Evolutionary conservation across 1,140 invertebrate species (phyloP), one percentile per base, ranked within the genome.

Genomic region (Phthorimaea operculella): DNA sequence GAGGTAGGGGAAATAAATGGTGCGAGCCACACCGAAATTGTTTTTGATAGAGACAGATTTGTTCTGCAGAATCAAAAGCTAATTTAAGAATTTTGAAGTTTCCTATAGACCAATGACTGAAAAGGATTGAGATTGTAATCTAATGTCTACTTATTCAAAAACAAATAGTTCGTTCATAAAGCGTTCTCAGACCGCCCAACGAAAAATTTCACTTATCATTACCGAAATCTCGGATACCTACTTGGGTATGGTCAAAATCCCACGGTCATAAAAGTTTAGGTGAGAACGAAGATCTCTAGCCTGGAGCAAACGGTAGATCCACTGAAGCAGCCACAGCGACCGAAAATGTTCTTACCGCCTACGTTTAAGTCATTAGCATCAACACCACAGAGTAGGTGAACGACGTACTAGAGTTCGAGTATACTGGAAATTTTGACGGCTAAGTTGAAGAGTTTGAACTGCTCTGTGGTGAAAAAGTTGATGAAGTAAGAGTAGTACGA

Each of bases 261-360:
- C 81, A 84, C 81, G 79, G 68, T 74, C 71, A 62, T 71, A 73
- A 74, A 76, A 77, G 69, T 63, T 59, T 70, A 80, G 74, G 74
- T 82, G 79, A 78, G 77, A 82, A 68, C 72, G 63, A 61, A 71
- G 65, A 73, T 65, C 56, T 69, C 66, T 80, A 76, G 81, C 81
- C 81, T 74, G 64, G 65, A 83, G 81, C 79, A 77, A 83, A 84
- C 81, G 65, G 81, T 79, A 81, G 79, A 83, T 64, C 74, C 69
- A 67, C 75, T 76, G 69, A 69, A 84, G 78, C 77, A 84, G 76
- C 77, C 52, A 64, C 50, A 59, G 65, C 63, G 59, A 58, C 70
- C 59, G 59, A 68, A 60, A 50, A 56, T 74, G 68, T 68, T 66
- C 52, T 55, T 66, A 71, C 70, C 67, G 50, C 73, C 60, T 59